Conservation (phyloP, 2,888 invertebrate species). For the Melanostoma scalare region DNA sequence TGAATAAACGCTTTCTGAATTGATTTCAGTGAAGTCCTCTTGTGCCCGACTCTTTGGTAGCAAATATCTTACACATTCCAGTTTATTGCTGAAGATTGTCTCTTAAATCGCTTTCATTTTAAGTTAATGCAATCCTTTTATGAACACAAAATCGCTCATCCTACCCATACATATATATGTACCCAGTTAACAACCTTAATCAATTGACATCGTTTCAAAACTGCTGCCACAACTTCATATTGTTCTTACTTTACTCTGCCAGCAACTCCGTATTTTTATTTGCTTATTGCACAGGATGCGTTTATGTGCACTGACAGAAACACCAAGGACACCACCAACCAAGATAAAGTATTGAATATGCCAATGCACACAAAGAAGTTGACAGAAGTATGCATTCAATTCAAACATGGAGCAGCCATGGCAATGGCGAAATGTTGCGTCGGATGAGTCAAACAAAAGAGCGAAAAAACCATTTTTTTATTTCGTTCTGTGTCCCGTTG, state of each 20-base stretch:
- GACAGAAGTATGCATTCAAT: slow-evolving; percentile 23
- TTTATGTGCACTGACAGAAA: not conserved
- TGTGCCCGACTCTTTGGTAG: too few species aligned
- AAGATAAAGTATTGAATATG: not conserved
- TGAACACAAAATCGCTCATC: not conserved
- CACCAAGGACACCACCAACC: slow-evolving; percentile 3
- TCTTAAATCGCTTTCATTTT: too few species aligned
- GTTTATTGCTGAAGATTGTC: too few species aligned
- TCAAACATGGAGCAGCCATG: not conserved
- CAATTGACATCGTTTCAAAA: slow-evolving; percentile 62
- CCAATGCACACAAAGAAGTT: slow-evolving; percentile 13
- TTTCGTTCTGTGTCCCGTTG: slow-evolving; percentile 30
- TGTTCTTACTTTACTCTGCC: slow-evolving; percentile 29
- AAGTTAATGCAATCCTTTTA: slow-evolving; percentile 14
- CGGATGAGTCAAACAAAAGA: slow-evolving; percentile 55
- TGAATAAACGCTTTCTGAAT: too few species aligned
- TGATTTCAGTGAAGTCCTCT: too few species aligned
- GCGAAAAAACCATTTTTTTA: slow-evolving; percentile 45
- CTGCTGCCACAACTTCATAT: slow-evolving; percentile 58
- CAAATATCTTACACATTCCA: too few species aligned
- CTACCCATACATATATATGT: not conserved
- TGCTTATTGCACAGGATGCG: not conserved
- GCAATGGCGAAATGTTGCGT: not conserved
- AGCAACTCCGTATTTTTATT: not conserved
- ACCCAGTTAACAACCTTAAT: slow-evolving; percentile 52